phyloP scores from a whole-genome alignment of 1,140 invertebrate genomes.

The Samia ricini region DNA sequence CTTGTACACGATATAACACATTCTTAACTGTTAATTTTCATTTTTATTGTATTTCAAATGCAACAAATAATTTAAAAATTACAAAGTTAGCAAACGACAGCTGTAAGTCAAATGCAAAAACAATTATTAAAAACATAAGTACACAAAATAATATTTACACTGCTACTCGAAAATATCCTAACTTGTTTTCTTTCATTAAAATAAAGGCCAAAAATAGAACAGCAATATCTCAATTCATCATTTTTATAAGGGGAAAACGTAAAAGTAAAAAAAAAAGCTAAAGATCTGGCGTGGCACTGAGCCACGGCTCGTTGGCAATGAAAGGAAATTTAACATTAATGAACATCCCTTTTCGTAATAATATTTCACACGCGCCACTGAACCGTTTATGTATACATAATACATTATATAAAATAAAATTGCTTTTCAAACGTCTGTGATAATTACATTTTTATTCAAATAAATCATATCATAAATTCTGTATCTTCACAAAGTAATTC shows the following conservation, averaged over 20 bases:
- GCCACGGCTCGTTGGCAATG: constrained; percentile 20
- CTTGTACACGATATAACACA: too few species aligned
- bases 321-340: constrained; percentile 31
- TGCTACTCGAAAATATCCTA: not conserved
- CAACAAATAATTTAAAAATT: too few species aligned
- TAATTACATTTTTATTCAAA: not conserved
- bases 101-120: too few species aligned
- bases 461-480: not conserved
- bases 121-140: too few species aligned
- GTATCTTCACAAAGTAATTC: not conserved
- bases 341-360: constrained; percentile 26
- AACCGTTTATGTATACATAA: constrained; percentile 14
- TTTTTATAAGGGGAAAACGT: constrained; percentile 19
- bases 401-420: constrained; percentile 6
- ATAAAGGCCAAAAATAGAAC: constrained; percentile 12
- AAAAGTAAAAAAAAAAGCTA: constrained; percentile 21
- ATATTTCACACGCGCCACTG: constrained; percentile 16
- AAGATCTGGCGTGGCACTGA: constrained; percentile 11
- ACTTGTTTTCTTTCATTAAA: constrained; percentile 12
- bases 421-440: not conserved
- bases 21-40: too few species aligned
- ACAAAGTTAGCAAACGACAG: too few species aligned
- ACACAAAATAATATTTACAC: not conserved
- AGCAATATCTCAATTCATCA: constrained; percentile 15
- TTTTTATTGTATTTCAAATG: too few species aligned